Percentiles rank a stretch among this genome's conserved stretches.
These are phyloP conservation scores for Liposcelis brunnea DNA, from an alignment of 2,888 invertebrate genomes.

Conservation along the genomic window DNA sequence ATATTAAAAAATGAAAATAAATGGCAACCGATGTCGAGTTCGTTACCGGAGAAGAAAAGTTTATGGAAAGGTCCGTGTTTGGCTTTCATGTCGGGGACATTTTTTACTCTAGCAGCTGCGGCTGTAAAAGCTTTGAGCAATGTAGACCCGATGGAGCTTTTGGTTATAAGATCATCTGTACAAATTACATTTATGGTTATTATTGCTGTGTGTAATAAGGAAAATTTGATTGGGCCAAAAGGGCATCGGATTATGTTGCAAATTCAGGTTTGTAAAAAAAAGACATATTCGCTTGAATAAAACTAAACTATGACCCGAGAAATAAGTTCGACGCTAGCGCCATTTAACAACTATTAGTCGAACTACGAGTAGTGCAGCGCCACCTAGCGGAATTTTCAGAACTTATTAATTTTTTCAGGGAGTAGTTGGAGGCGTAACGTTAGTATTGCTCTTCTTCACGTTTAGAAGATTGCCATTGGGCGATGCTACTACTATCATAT, in stretches of 20 bases:
- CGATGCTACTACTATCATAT: slow-evolving; percentile 32
- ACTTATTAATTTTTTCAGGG: slow-evolving; percentile 22
- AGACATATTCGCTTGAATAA: too few species aligned
- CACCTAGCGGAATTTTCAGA: too few species aligned
- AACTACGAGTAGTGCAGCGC: too few species aligned
- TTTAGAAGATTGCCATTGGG: slow-evolving; percentile 30
- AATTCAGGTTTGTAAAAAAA: slow-evolving; percentile 22
- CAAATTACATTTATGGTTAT: slow-evolving; percentile 26
- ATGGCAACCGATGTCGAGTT: slow-evolving; percentile 4
- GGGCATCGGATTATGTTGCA: slow-evolving; percentile 26
- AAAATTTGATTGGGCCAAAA: slow-evolving; percentile 25
- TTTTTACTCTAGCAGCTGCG: slow-evolving; percentile 29
- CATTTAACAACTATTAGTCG: too few species aligned
- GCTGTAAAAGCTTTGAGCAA: slow-evolving; percentile 27
- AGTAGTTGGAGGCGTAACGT: slow-evolving; percentile 28
- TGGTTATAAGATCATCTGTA: slow-evolving; percentile 25
- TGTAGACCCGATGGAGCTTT: slow-evolving; percentile 29
- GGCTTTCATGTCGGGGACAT: slow-evolving; percentile 30
- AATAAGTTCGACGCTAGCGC: too few species aligned
- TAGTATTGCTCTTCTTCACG: slow-evolving; percentile 29
- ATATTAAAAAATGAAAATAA: slow-evolving; percentile 4
- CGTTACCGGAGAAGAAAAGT: slow-evolving; percentile 20
- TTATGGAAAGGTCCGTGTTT: slow-evolving; percentile 27
- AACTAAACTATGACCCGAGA: too few species aligned
- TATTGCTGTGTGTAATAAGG: slow-evolving; percentile 22